Conservation (phyloP, 2,888 invertebrate genomes). For the Zaprionus obscuricornis region DNA sequence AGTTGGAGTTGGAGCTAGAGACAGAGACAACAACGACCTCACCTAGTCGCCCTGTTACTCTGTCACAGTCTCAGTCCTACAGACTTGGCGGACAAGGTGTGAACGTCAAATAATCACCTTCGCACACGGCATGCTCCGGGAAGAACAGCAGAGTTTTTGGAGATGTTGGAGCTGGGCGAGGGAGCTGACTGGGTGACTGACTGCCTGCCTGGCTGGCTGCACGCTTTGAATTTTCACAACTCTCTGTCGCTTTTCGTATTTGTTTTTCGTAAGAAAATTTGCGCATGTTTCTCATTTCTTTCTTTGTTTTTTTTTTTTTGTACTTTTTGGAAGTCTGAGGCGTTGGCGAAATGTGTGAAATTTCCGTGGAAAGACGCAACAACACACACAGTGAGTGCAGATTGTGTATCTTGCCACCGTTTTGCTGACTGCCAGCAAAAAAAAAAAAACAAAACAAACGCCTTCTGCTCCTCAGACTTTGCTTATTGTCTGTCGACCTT, state of each 20-base stretch:
- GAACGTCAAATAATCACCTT: conserved; percentile 76
- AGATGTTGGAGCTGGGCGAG: neutral
- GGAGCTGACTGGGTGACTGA: neutral
- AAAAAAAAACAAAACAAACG: too few relatives aligned
- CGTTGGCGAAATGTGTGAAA: conserved; percentile 61
- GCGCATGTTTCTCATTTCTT: conserved; percentile 35
- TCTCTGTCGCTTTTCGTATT: conserved; percentile 44
- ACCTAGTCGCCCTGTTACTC: conserved; percentile 31
- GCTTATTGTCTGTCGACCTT: conserved; percentile 19
- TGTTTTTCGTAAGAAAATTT: conserved; percentile 68
- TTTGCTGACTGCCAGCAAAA: too few relatives aligned
- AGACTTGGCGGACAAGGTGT: conserved; percentile 65
- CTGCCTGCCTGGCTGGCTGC: conserved; percentile 8
- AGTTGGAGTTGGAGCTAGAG: too few relatives aligned
- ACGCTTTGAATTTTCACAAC: conserved; percentile 31
- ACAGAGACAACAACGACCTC: conserved; percentile 44
- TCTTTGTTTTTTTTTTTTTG: conserved; percentile 4
- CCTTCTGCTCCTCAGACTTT: neutral
- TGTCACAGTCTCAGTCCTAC: conserved; percentile 23
- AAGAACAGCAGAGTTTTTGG: conserved; percentile 7
- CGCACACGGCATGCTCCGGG: conserved; percentile 61
- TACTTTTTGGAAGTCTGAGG: conserved; percentile 18
- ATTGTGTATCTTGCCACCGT: conserved; percentile 43
- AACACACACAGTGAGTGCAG: conserved; percentile 9
- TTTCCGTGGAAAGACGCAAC: conserved; percentile 54